Evolutionary conservation across 2,888 invertebrate species (phyloP).

Genomic region (Pomacea canaliculata): DNA sequence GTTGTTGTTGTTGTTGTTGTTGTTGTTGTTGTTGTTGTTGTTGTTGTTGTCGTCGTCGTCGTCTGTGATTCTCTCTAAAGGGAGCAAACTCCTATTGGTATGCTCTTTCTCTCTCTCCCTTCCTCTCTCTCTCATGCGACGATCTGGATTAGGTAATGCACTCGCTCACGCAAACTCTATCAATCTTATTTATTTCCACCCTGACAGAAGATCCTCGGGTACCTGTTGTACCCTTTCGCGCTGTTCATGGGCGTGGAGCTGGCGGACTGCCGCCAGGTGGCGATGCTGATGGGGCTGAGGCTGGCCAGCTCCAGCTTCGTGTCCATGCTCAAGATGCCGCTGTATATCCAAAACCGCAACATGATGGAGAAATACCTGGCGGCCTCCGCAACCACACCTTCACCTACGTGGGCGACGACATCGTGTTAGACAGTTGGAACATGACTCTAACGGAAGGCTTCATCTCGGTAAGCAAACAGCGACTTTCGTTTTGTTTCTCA

Average conservation of each 20-base stretch:
- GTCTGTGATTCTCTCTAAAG: too few relatives aligned
- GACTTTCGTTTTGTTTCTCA: background rate
- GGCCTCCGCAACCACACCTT: constrained; percentile 27
- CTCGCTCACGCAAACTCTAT: too few relatives aligned
- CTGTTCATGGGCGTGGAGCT: constrained; percentile 82
- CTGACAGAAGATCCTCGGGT: constrained; percentile 78
- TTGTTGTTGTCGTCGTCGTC: too few relatives aligned
- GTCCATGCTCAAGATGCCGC: constrained; percentile 81
- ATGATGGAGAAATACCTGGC: constrained; percentile 32
- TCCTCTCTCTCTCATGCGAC: too few relatives aligned
- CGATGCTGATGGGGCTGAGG: constrained; percentile 88
- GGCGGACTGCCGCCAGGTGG: constrained; percentile 82
- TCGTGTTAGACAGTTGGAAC: constrained; percentile 31
- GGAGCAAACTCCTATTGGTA: too few relatives aligned
- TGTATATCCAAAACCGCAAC: constrained; percentile 42
- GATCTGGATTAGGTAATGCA: too few relatives aligned
- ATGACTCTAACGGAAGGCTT: constrained; percentile 35
- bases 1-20: too few relatives aligned
- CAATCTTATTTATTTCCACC: background rate
- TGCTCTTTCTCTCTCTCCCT: too few relatives aligned
- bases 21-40: too few relatives aligned
- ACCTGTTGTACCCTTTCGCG: constrained; percentile 90
- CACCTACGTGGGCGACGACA: constrained; percentile 31
- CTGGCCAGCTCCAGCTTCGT: constrained; percentile 94
- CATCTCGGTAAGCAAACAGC: constrained; percentile 20